These are phyloP conservation scores for Eupsilia transversa DNA, from an alignment of 2,888 invertebrate genomes.

Conservation along the genomic window DNA sequence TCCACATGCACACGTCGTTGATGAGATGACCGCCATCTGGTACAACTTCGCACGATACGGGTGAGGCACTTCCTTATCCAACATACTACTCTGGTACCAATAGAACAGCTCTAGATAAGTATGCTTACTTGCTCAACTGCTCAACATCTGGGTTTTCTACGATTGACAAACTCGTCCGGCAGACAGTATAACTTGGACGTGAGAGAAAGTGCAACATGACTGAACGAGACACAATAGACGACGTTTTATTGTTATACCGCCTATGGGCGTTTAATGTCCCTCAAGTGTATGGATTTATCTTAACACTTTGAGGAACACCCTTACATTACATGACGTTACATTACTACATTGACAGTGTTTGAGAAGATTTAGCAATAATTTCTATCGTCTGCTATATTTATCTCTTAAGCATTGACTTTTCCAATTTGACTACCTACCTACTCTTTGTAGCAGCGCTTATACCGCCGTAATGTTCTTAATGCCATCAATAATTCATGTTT, in stretches of 20 bases:
- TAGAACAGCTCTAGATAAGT: background rate
- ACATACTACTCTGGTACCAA: background rate
- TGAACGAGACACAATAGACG: too few relatives aligned
- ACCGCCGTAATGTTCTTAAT: too few relatives aligned
- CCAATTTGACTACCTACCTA: background rate
- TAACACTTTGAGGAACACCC: too few relatives aligned
- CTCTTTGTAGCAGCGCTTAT: background rate
- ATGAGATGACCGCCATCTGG: conserved; percentile 83
- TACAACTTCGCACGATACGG: conserved; percentile 87
- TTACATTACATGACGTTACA: too few relatives aligned
- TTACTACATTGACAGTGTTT: background rate
- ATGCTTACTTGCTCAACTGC: background rate
- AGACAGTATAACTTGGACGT: background rate
- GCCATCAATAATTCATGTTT: background rate
- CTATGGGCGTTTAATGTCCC: too few relatives aligned
- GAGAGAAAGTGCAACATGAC: background rate
- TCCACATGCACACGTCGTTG: conserved; percentile 82
- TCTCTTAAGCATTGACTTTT: background rate
- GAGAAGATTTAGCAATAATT: background rate
- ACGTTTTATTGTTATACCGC: background rate
- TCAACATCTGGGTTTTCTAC: background rate
- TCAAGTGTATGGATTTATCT: too few relatives aligned
- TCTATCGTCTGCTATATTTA: background rate
- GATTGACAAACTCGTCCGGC: background rate
- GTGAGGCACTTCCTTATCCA: conserved; percentile 59